Percentiles rank a stretch among this genome's conserved stretches.
Conservation (phyloP, 1,140 invertebrate genomes). For the Nymphalis io region DNA sequence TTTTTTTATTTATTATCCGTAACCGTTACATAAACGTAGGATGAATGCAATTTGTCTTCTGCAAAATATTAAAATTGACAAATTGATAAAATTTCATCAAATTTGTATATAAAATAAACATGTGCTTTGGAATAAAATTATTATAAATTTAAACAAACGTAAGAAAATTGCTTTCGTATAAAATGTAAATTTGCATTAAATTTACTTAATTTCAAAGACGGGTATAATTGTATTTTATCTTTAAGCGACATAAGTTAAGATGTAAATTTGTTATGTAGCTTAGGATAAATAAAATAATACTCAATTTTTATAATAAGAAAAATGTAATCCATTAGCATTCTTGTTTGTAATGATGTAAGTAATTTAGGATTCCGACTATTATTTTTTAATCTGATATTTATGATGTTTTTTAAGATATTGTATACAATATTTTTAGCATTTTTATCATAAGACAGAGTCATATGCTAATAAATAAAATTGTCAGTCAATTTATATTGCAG, state of each 20-base stretch:
- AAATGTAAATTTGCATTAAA: background rate
- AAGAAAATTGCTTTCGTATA: too few species aligned
- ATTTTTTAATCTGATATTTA: constrained; percentile 23
- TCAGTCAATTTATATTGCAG: constrained; percentile 66
- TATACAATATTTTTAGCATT: constrained; percentile 29
- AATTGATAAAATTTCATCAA: too few species aligned
- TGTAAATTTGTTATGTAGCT: constrained; percentile 73
- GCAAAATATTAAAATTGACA: too few species aligned
- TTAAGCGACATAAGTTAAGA: constrained; percentile 25
- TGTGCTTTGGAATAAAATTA: too few species aligned
- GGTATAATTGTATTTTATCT: constrained; percentile 54
- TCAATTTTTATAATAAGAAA: constrained; percentile 13
- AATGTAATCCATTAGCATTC: constrained; percentile 16
- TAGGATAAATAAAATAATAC: constrained; percentile 40
- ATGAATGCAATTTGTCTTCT: too few species aligned
- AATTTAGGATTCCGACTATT: constrained; percentile 10
- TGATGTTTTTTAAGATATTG: constrained; percentile 24
- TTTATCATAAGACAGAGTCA: constrained; percentile 22
- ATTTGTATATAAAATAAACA: too few species aligned
- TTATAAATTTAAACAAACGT: too few species aligned
- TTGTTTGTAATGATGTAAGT: constrained; percentile 4
- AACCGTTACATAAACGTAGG: too few species aligned
- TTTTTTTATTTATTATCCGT: too few species aligned
- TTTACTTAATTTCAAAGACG: constrained; percentile 39
- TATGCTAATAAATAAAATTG: constrained; percentile 36